Base-by-base conservation (phyloP, 2,888 invertebrate species). In the Erebia ligea region DNA sequence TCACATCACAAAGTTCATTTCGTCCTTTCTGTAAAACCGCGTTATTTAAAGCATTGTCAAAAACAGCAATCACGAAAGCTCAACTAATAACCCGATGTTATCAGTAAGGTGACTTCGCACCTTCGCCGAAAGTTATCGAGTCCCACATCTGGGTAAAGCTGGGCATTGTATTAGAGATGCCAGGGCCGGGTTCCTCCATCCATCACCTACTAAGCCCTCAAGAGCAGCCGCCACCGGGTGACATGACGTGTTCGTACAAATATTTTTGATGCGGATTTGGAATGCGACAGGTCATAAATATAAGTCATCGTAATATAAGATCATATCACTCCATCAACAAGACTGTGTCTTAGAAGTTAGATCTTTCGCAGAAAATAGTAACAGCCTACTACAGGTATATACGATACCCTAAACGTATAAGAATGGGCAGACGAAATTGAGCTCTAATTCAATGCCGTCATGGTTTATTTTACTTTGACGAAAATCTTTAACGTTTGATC, bases 51-150 rank as follows among this genome's bases (percentile, higher is more conserved):
- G 9, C 42, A 52, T 59, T 54, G 54, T 50, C 42, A 70, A 68
- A 64, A 69, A 48, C 25, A 62, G 61, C 65, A 65, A 56, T 57
- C 66, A 67, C 62, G 71, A 64, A 69, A 71, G 72, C 69, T 69
- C 65, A 64, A 61, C 66, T 56, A 67, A 61, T 71, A 59, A 69
- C 34, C 62, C 63, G 75, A 76, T 76, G 64, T 67, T 74, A 76
- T 76, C 75, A 66, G 65, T 67, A 71, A 75, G 83, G 86, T 89
- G 91, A 90, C 89, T 85, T 83, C 84, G 90, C 88, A 87, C 81
- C 86, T 89, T 87, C 82, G 85, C 90, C 85, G 89, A 89, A 87
- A 88, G 85, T 79, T 86, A 91, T 89, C 89, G 72, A 52, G 71
- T 64, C 75, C 75, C 76, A 73, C 78, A 88, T 89, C 88, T 82